Conservation (phyloP, 2,113 vertebrate genomes). For the Mobula birostris region DNA sequence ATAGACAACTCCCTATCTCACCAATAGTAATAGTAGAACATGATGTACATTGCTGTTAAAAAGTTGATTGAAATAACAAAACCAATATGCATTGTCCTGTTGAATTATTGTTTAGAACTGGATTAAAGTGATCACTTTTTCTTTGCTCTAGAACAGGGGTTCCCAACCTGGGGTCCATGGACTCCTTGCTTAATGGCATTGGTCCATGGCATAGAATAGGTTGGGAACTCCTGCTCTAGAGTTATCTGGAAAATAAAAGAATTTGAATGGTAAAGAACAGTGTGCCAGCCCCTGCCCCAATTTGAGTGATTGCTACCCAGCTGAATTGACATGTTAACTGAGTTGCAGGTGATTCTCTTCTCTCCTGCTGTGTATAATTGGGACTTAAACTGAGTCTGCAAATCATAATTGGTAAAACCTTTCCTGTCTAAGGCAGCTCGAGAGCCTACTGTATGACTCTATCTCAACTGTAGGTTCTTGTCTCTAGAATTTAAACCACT, state of each 20-base stretch:
- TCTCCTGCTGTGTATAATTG: not conserved
- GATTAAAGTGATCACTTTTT: not conserved
- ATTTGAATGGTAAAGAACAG: not conserved
- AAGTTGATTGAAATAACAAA: not conserved
- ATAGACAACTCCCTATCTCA: no score
- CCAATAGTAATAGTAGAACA: not conserved
- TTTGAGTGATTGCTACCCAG: no score
- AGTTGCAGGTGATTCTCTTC: not conserved
- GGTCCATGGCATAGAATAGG: no score
- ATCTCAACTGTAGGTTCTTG: not conserved
- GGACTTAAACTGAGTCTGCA: not conserved
- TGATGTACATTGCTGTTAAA: not conserved
- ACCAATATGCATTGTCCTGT: no score
- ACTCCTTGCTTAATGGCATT: no score
- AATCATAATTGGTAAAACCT: not conserved
- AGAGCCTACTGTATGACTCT: not conserved
- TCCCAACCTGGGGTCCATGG: no score
- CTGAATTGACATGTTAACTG: not conserved
- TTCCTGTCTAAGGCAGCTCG: not conserved
- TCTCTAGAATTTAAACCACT: not conserved
- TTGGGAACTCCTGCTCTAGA: no score
- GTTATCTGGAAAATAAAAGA: not conserved
- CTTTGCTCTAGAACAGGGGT: not conserved
- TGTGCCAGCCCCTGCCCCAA: not conserved
- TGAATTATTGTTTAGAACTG: not conserved